Base-by-base conservation (phyloP, 2,797 vertebrate genomes). In the Lagocephalus sceleratus region DNA sequence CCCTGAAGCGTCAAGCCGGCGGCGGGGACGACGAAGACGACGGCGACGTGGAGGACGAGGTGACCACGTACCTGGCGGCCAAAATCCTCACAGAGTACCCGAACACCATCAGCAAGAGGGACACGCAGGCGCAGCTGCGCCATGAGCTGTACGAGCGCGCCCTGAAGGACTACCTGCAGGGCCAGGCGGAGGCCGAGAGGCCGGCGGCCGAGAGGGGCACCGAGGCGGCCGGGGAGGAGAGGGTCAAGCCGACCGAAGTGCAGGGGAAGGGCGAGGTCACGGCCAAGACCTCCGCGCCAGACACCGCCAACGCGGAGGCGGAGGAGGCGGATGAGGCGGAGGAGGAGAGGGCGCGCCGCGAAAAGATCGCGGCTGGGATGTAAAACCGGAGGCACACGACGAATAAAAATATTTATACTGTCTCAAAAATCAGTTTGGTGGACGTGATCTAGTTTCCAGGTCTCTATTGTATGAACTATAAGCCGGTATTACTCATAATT, bases 61-160 rank as follows among this genome's bases (percentile, higher is more conserved):
- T 98, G 73, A 94, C 94, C 0, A 93, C 95, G 14, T 98, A 96
- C 73, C 89, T 98, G 57, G 93, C 91, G 3, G 90, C 94, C 38
- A 95, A 93, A 72, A 90, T 96, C 68, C 82, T 98, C 47, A 91
- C 93, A 6, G 94, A 97, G 68, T 96, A 99, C 56, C 96, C 96
- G 0, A 94, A 95, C 54, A 80, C 90, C 45, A 85, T 89, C 69
- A 19, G 72, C 80, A 97, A 94, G 83, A 79, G 93, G 68, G 78
- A 86, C 53, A 81, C 91, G 6, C 82, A 91, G 42, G 78, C 89
- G n/a, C 78, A 91, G 45, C 77, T 90, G 69, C 94, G 94, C 1
- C 95, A 95, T 1, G 92, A 94, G 35, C 84, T 87, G 23, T 91
- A 95, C 26, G 94, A 95, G 69, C 92, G 94, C 65, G 92, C 91